Evolutionary conservation across 2,888 invertebrate species (phyloP).

Genomic region (Brachyptera risi): DNA sequence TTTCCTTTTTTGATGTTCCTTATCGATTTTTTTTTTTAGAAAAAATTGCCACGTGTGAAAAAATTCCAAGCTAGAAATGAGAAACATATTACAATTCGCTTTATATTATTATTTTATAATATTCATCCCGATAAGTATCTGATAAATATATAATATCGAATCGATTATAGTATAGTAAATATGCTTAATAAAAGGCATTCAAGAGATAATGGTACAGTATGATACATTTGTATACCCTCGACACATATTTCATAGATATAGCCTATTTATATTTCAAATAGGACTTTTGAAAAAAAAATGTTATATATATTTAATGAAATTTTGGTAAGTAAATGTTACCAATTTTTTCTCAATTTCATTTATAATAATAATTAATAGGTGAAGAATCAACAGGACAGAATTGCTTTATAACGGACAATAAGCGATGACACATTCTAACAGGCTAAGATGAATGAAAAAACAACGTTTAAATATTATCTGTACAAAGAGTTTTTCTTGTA

Average conservation of each 20-base stretch:
- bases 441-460: slow-evolving; percentile 5
- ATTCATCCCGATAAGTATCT: not conserved
- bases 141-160: slow-evolving; percentile 9
- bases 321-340: not conserved
- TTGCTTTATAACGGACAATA: not conserved
- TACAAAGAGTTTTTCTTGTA: too few species aligned
- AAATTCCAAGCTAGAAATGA: slow-evolving; percentile 9
- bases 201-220: slow-evolving; percentile 18
- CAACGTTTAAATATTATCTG: not conserved
- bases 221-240: slow-evolving; percentile 2
- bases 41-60: too few species aligned
- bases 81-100: not conserved
- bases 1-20: too few species aligned
- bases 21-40: too few species aligned
- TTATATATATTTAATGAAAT: not conserved
- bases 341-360: not conserved
- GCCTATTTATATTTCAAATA: slow-evolving; percentile 18
- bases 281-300: slow-evolving; percentile 13
- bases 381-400: not conserved
- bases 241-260: slow-evolving; percentile 15
- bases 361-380: too few species aligned
- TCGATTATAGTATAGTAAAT: slow-evolving; percentile 1
- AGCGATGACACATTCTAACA: not conserved
- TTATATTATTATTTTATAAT: not conserved
- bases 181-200: slow-evolving; percentile 13